Base-by-base conservation (phyloP, 2,888 invertebrate species). In the Lomographa bimaculata region DNA sequence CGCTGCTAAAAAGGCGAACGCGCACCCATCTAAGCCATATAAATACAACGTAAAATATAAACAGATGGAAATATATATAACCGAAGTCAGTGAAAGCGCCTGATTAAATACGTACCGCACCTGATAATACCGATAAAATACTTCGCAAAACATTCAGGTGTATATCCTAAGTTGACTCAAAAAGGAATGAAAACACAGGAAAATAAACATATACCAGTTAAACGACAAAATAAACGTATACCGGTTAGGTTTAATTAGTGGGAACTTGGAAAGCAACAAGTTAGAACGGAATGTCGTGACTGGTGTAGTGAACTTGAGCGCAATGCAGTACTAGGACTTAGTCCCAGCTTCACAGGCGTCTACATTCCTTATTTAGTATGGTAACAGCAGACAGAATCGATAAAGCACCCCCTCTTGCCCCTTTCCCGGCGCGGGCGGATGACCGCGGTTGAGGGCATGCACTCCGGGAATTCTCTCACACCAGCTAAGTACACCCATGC, bases 341-440 rank as follows among this genome's bases (percentile, higher is more conserved):
- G 40, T 57, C 48, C 50, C 57, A 71, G 60, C 45, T 47, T 49
- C 41, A 56, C 46, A 53, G 48, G 54, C 60, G 73, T 72, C 68
- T 71, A 68, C 70, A 68, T 65, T 73, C 71, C 69, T 72, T 74
- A 78, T 75, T 74, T 73, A 75, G 73, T 75, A 64, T 61, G 66
- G 65, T 71, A 68, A 57, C 57, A 59, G 71, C 79, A 86, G 86
- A 86, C 86, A 72, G 64, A 83, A 87, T 86, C 86, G 69, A 87
- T 87, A 85, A 54, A 58, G 62, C 65, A 66, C 62, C 69, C 57
- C 54, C 34, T 16, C 46, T 33, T 30, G 8, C 29, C 41, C 32
- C 36, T 20, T 30, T 57, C 49, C 47, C 50, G 45, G 46, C 54
- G 54, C 63, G 62, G 62, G n/a, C 62, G 68, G 60, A 58, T 71